Base-by-base conservation (phyloP, 2,888 invertebrate genomes). In the Antitype chi region DNA sequence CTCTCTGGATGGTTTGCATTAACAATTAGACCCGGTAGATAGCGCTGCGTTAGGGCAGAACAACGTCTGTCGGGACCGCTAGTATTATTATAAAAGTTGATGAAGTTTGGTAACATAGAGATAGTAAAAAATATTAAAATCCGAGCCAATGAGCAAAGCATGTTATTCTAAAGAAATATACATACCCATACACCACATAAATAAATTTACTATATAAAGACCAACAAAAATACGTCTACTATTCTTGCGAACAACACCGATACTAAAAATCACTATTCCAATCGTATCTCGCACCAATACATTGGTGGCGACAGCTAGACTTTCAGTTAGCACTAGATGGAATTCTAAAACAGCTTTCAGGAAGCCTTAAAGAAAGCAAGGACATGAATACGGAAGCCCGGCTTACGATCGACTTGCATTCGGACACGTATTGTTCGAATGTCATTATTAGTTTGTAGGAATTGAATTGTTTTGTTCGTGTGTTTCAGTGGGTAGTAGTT, bases 351-450 rank as follows among this genome's bases (percentile, higher is more conserved):
- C 89, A 90, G 87, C 78, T 87, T 79, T 60, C 78, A 73, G 81
- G 80, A 86, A 90, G 91, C 90, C 86, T 91, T 92, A 89, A 90
- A 90, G 91, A 90, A 90, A 90, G 88, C 90, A 88, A 80, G 87
- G 90, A 90, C 92, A 90, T 92, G 93, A 92, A 93, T 93, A 92
- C 91, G 71, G 88, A 88, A 87, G 80, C 82, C 78, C 66, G 76
- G 87, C 85, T 89, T 88, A 88, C 78, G 82, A 82, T 69, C 86
- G 71, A 80, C 84, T 86, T 86, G 80, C 84, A 85, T 86, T 85
- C 86, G 84, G 85, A 76, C 82, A 80, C 84, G 83, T 86, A 87
- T 88, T 87, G 86, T 88, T 84, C 72, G 70, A 70, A 80, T 86
- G 82, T 82, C 76, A 84, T 87, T 86, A 86, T 84, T 86, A 80